A percentile compares a stretch with the other conserved stretches of the same genome.
Conservation (phyloP, 2,113 vertebrate genomes). For the Coreoperca whiteheadi region DNA sequence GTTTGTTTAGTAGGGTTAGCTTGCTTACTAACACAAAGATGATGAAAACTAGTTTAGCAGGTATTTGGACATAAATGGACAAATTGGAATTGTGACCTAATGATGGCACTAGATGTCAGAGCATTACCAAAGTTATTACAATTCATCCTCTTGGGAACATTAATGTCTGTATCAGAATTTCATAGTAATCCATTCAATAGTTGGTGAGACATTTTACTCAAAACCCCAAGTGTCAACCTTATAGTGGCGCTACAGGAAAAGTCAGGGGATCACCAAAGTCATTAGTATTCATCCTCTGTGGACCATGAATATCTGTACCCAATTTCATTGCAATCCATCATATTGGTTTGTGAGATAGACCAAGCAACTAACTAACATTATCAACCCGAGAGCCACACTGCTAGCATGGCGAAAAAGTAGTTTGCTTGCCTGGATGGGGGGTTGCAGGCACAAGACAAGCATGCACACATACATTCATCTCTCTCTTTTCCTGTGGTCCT, state of each 20-base stretch:
- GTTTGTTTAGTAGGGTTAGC: not conserved
- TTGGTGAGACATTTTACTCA: not conserved
- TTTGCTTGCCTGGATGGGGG: no score
- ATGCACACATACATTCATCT: not conserved
- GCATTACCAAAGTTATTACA: not conserved
- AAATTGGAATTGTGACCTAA: not conserved
- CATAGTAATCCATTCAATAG: not conserved
- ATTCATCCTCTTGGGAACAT: not conserved
- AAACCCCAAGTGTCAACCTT: no score
- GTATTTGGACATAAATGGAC: not conserved
- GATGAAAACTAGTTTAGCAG: not conserved
- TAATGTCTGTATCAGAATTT: not conserved
- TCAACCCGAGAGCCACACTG: not conserved
- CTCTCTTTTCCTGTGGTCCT: slow-evolving; percentile 8
- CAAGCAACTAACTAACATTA: not conserved
- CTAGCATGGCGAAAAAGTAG: not conserved
- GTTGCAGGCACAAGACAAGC: not conserved
- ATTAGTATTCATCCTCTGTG: no score
- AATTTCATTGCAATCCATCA: not conserved
- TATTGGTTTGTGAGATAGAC: not conserved
- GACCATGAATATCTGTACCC: not conserved
- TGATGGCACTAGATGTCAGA: not conserved
- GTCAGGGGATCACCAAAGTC: not conserved
- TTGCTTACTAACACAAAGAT: not conserved
- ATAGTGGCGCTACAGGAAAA: not conserved